Base-by-base conservation (phyloP, 2,888 invertebrate species). In the Scotopteryx bipunctaria region DNA sequence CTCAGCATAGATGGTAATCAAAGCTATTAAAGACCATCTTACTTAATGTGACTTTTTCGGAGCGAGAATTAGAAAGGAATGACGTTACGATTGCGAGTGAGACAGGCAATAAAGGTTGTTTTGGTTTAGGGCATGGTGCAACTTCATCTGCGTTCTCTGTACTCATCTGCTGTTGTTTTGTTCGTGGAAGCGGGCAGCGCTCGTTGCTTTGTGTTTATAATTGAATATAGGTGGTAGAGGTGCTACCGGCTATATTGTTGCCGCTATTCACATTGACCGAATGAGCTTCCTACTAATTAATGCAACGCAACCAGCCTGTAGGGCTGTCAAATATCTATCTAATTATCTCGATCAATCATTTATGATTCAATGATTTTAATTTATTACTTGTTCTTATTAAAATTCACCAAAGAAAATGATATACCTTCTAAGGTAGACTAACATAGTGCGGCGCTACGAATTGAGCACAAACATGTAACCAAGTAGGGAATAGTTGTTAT, bases 1-100 rank as follows among this genome's bases (percentile, higher is more conserved):
- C 89, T 88, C 87, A 85, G 76, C 83, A 81, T 83, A 87, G 88
- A 89, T 88, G 81, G 85, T 89, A 87, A 90, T 90, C 89, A 86
- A 82, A 74, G 78, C 87, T 87, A 88, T 89, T 88, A 89, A 78
- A 84, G 78, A 81, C 69, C 71, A 74, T 82, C 82, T 84, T 88
- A 86, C 83, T 84, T 88, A 86, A 86, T 85, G 87, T 84, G 79
- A 76, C 76, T 83, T 84, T 83, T 86, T 86, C 81, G 67, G 72
- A 71, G 64, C 63, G 69, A 72, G 72, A 83, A 77, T 81, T 81
- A 79, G 75, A 82, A 81, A 78, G 76, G 58, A 51, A 58, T 56
- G 57, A 56, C 54, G 54, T 58, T 63, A 60, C 60, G 55, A 73
- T 76, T 63, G 56, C 60, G 53, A 60, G 56, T 44, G 51, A 55